Base-by-base conservation (phyloP, 2,113 vertebrate species). In the Onychostoma macrolepis region DNA sequence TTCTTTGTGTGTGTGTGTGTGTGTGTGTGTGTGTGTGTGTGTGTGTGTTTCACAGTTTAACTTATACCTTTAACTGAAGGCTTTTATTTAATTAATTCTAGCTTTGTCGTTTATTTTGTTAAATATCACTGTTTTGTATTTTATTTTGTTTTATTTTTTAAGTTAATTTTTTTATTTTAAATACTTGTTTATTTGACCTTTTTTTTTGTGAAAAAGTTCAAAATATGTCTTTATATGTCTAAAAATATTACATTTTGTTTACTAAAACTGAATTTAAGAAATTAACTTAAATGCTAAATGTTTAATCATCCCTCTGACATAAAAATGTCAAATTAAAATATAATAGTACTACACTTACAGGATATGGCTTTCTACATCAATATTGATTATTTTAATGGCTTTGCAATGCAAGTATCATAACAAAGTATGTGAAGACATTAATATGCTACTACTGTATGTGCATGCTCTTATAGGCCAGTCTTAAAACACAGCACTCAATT, bases 371-470 rank as follows among this genome's bases (percentile, higher is more conserved):
- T 26, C 38, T 75, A 26, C 72, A 75, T 75, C 24, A 45, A 75
- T 75, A 45, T 75, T 75, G 72, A 75, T 45, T 41, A 72, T 72
- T 72, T 71, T 4, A 71, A 71, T 71, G 69, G 33, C 17, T 71
- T 71, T 24, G 33, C 19, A 38, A 72, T 38, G 33, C 33, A 24
- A 71, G 17, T 21, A 71, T 36, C 67, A 71, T 38, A 71, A 38
- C 67, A 71, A 72, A 72, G 19, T 11, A 72, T 24, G 67, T 38
- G 17, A 71, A 71, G 33, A 38, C 17, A 71, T 71, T 38, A 71
- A 71, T 21, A 72, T 72, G 69, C 19, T 38, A 24, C 19, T 24
- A 43, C 43, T 43, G 43, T 43, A 45, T 75, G 71, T 43, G 5
- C 4, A 1, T 72, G 33, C 28, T 71, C 30, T 5, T 11, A 72